Percentiles rank a stretch among this genome's conserved stretches.
Conservation (phyloP, 2,888 invertebrate genomes). For the Eristalinus sepulchralis region DNA sequence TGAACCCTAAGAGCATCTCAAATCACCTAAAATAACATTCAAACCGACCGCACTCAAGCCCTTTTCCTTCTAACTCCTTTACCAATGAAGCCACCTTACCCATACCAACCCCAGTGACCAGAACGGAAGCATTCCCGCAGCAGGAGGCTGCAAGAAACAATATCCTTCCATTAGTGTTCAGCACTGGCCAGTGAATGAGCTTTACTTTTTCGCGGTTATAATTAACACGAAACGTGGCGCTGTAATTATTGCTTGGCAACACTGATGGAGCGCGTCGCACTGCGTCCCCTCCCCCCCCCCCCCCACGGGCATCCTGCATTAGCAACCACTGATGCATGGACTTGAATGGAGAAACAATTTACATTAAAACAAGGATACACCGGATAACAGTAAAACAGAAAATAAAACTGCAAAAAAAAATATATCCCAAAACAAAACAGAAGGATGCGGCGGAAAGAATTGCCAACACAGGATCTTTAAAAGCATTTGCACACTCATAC, state of each 20-base stretch:
- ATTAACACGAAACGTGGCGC: background rate
- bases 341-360: background rate
- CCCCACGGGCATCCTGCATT: too few species aligned
- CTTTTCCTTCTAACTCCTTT: too few species aligned
- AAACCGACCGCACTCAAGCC: too few species aligned
- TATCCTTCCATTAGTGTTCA: background rate
- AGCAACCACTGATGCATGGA: too few species aligned
- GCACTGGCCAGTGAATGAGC: background rate
- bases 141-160: background rate
- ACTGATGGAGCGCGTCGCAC: background rate
- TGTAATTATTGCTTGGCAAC: background rate
- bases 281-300: too few species aligned
- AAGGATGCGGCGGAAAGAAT: background rate
- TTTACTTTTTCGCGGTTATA: background rate
- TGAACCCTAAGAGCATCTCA: too few species aligned
- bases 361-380: background rate
- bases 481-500: background rate
- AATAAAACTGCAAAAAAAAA: background rate
- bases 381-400: background rate
- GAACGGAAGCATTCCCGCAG: background rate
- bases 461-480: background rate
- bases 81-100: too few species aligned
- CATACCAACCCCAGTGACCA: background rate
- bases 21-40: too few species aligned
- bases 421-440: background rate